Evolutionary conservation across 2,888 invertebrate genomes (phyloP).

Genomic region (Platycheirus rosarum): DNA sequence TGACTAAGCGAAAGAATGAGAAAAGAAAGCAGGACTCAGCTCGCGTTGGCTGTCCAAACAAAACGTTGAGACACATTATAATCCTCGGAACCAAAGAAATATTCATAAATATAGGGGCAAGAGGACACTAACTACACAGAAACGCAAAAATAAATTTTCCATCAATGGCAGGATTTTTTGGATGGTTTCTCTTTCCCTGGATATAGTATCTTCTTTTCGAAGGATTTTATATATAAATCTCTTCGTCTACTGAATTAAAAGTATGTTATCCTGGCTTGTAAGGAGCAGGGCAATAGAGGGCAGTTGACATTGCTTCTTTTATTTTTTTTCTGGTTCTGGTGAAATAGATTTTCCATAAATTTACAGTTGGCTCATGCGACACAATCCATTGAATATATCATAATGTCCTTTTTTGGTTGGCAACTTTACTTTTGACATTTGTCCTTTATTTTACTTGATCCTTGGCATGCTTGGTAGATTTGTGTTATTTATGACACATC

Average conservation of each 20-base stretch:
- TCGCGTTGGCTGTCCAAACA: slow-evolving; percentile 46
- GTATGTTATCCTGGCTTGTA: slow-evolving; percentile 31
- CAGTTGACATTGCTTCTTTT: slow-evolving; percentile 28
- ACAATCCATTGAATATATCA: slow-evolving; percentile 64
- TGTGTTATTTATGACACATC: slow-evolving; percentile 57
- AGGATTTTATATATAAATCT: slow-evolving; percentile 64
- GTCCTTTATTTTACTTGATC: slow-evolving; percentile 30
- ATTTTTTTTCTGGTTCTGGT: neutral
- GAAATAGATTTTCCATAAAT: slow-evolving; percentile 70
- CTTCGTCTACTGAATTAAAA: slow-evolving; percentile 39
- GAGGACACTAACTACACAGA: slow-evolving; percentile 60
- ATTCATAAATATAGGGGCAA: slow-evolving; percentile 63
- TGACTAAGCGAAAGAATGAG: neutral
- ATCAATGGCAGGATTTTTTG: slow-evolving; percentile 66
- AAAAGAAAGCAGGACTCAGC: slow-evolving; percentile 8
- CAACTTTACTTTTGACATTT: slow-evolving; percentile 51
- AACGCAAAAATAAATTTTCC: slow-evolving; percentile 58
- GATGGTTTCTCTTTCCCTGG: neutral
- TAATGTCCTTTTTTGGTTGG: slow-evolving; percentile 52
- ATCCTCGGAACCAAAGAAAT: slow-evolving; percentile 46
- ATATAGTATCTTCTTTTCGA: slow-evolving; percentile 15
- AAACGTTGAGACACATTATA: slow-evolving; percentile 59
- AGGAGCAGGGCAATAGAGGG: neutral
- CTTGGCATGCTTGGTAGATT: slow-evolving; percentile 22
- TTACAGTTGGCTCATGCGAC: slow-evolving; percentile 57